Base-by-base conservation (phyloP, 2,113 vertebrate genomes). In the Apodemus sylvaticus region DNA sequence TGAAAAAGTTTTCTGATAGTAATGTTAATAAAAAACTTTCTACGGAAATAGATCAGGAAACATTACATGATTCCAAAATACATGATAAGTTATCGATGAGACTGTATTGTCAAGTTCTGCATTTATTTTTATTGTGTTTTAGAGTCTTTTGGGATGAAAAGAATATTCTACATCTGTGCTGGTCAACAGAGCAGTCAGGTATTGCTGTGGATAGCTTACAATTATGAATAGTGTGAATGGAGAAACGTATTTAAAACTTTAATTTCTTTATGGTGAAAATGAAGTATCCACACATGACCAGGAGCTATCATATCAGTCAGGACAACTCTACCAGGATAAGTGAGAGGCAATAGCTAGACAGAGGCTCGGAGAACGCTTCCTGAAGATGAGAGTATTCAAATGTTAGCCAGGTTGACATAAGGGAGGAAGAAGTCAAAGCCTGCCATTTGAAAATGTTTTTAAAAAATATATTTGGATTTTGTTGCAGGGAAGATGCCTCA, bases 31-130 rank as follows among this genome's bases (percentile, higher is more conserved):
- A 45, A 86, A 82, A 89, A 45, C 90, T 92, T 93, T 11, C 7
- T 81, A 76, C 7, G 77, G 74, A 92, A 91, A 89, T 34, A 39
- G 5, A 79, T 86, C 22, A 78, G 83, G 55, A 93, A 64, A 77
- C 60, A 85, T 68, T 60, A 71, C 60, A 82, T 22, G 19, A 83
- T 73, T 60, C 42, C 70, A 55, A 95, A 93, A 90, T 71, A 73
- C 26, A 66, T 4, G 16, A 85, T 87, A 71, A 2, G 11, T 60
- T 76, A 87, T 39, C 26, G 19, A 82, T 92, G n/a, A 93, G 42
- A 91, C 60, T 34, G 45, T 64, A 34, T 6, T 39, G 36, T n/a
- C 12, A 45, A 39, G 11, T 48, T 92, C 78, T 55, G 34, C 16
- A 70, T 89, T 64, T 51, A 39, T 31, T 68, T 83, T 83, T 29